phyloP scores from a whole-genome alignment of 2,797 vertebrate genomes.

The Carcharodon carcharias region DNA sequence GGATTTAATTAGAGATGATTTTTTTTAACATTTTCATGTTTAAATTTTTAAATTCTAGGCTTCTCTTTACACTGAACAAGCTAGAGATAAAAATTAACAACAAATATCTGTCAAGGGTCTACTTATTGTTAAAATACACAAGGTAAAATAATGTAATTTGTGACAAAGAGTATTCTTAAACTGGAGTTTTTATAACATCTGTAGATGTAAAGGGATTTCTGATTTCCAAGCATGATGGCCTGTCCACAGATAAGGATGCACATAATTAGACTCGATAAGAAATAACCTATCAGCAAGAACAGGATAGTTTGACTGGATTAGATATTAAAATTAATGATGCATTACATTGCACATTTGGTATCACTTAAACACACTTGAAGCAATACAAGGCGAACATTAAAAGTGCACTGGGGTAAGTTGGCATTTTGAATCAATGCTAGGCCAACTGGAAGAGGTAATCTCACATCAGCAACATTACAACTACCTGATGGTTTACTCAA shows the following conservation, averaged over 20 bases:
- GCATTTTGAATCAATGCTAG: background rate
- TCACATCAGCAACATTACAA: background rate
- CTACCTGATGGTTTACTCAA: background rate
- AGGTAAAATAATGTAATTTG: background rate
- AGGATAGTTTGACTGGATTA: background rate
- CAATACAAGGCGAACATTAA: background rate
- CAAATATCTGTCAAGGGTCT: background rate
- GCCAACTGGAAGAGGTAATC: background rate
- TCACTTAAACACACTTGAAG: background rate
- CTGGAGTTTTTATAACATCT: background rate
- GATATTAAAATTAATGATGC: background rate
- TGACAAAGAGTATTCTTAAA: background rate
- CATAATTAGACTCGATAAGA: background rate
- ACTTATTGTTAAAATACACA: background rate
- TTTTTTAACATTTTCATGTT: background rate
- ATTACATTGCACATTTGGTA: background rate
- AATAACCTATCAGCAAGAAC: background rate
- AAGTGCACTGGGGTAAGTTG: background rate
- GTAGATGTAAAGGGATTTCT: background rate
- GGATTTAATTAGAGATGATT: background rate
- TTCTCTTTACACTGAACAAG: background rate
- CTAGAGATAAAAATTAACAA: background rate
- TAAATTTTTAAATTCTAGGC: background rate
- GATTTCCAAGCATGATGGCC: background rate
- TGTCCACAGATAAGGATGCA: background rate